Percentiles rank a stretch among this genome's conserved stretches.
phyloP scores from a whole-genome alignment of 2,113 vertebrate species.

The Tylochromis polylepis region DNA sequence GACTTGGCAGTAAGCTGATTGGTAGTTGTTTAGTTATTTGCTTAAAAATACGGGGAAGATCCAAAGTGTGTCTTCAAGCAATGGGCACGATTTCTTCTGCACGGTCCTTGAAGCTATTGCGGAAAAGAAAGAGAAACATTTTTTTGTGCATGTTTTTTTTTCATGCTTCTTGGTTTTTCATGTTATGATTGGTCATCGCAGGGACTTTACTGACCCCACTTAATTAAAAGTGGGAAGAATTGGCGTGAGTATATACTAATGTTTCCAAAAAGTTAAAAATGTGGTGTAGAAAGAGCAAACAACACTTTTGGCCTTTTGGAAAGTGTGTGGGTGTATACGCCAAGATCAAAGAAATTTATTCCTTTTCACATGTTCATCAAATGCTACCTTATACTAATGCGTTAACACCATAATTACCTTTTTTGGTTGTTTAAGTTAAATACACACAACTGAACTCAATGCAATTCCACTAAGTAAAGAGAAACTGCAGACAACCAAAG shows the following conservation, averaged over 20 bases:
- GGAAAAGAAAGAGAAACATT: slow-evolving; percentile 8
- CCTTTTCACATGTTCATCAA: not conserved
- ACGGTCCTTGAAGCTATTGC: not conserved
- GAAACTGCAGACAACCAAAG: not conserved
- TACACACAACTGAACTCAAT: not conserved
- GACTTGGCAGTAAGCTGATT: not conserved
- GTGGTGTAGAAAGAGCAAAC: not conserved
- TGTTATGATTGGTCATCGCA: slow-evolving; percentile 24
- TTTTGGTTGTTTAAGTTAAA: not conserved
- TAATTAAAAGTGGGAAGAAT: slow-evolving; percentile 28
- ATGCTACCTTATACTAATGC: not conserved
- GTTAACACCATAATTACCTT: not conserved
- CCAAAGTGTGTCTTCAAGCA: not conserved
- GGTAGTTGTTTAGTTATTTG: not conserved
- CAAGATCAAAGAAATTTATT: not conserved
- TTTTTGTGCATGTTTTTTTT: slow-evolving; percentile 22
- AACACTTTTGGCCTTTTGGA: not conserved
- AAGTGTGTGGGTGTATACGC: not conserved
- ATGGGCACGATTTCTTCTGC: not conserved
- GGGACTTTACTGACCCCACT: not conserved
- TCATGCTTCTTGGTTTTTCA: not conserved
- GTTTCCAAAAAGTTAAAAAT: slow-evolving; percentile 1
- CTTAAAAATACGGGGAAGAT: not conserved
- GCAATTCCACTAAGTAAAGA: not conserved
- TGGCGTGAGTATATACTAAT: not conserved